Conservation (phyloP, 2,888 invertebrate genomes). For the Apoderus coryli region DNA sequence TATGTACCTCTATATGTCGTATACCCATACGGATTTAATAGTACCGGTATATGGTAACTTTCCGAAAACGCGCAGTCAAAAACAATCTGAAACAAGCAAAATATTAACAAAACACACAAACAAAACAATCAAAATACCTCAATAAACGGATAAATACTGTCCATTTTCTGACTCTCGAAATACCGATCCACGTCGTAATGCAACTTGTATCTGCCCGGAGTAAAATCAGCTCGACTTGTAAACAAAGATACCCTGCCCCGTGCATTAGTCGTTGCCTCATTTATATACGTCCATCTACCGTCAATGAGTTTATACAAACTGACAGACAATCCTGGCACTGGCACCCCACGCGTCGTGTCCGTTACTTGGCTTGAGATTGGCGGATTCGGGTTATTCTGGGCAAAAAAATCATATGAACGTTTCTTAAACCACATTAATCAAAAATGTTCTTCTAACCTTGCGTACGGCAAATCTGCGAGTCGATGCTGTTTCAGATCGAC, state of each 20-base stretch:
- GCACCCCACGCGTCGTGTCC: constrained; percentile 54
- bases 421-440: no score
- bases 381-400: no score
- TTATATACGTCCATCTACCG: constrained; percentile 52
- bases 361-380: constrained; percentile 62
- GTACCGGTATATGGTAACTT: no score
- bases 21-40: no score
- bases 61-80: no score
- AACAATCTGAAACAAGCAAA: no score
- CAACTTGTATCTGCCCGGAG: constrained; percentile 56
- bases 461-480: no score
- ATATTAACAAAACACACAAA: no score
- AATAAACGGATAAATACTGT: constrained; percentile 61
- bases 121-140: no score
- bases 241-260: constrained; percentile 56
- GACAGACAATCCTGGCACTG: constrained; percentile 50
- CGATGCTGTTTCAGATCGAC: constrained; percentile 8
- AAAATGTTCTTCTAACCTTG: no score
- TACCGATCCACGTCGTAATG: constrained; percentile 60
- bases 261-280: constrained; percentile 43
- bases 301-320: constrained; percentile 50
- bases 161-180: constrained; percentile 42
- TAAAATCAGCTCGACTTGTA: constrained; percentile 41
- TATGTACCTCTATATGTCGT: no score
- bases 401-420: no score